Conservation (phyloP, 1,140 invertebrate species). For the Lordiphosa mommai region DNA sequence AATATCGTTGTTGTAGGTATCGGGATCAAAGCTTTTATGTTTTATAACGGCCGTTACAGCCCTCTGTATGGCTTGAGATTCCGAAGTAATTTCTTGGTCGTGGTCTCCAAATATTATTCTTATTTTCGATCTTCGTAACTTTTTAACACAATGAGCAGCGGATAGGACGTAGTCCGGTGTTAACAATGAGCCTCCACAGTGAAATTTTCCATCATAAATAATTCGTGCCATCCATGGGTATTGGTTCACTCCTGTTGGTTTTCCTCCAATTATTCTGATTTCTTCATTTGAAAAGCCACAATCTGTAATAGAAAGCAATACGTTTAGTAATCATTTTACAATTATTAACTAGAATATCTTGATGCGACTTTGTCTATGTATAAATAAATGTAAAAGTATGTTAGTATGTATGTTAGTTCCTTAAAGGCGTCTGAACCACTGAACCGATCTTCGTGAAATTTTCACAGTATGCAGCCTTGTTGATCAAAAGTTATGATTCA, state of each 20-base stretch:
- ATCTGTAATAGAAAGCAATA: conserved; percentile 80
- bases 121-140: conserved; percentile 88
- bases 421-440: too few relatives aligned
- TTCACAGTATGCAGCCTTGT: too few relatives aligned
- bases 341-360: too few relatives aligned
- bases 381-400: too few relatives aligned
- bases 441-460: too few relatives aligned
- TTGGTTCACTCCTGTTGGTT: conserved; percentile 87
- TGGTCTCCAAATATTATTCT: conserved; percentile 89
- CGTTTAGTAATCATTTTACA: too few relatives aligned
- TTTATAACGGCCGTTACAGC: conserved; percentile 88
- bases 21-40: conserved; percentile 90
- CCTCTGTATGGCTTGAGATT: conserved; percentile 88
- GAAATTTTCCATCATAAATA: conserved; percentile 91
- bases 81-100: conserved; percentile 88
- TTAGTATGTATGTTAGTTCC: too few relatives aligned
- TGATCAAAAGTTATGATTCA: too few relatives aligned
- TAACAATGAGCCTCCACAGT: conserved; percentile 92
- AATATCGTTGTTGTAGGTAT: conserved; percentile 93
- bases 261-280: conserved; percentile 85
- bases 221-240: conserved; percentile 92
- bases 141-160: conserved; percentile 86
- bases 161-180: conserved; percentile 87
- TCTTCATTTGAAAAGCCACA: conserved; percentile 87
- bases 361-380: too few relatives aligned